Conservation (phyloP, 2,888 invertebrate species). For the Ornithoptera alexandrae region DNA sequence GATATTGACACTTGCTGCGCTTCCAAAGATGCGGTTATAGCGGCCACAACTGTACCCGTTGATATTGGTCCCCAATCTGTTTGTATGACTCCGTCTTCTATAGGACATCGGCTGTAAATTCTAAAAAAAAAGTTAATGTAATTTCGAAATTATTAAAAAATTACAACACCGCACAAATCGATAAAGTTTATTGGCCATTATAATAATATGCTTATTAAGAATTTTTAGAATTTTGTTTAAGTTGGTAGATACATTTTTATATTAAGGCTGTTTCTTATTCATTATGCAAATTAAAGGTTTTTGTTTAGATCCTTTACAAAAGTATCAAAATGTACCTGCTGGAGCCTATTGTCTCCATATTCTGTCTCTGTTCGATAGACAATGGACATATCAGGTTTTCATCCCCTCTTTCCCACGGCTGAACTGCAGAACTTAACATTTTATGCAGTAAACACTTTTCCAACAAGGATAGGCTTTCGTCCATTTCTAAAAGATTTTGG, state of each 20-base stretch:
- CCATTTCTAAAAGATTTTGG: conserved; percentile 57
- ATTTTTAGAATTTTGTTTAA: too few species aligned
- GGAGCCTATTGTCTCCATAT: conserved; percentile 48
- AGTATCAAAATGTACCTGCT: conserved; percentile 42
- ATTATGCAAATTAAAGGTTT: too few species aligned
- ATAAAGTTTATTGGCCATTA: too few species aligned
- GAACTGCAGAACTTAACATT: conserved; percentile 80
- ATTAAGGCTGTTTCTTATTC: too few species aligned
- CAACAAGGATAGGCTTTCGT: conserved; percentile 58
- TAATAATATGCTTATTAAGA: too few species aligned
- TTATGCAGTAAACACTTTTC: conserved; percentile 77
- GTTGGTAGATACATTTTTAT: too few species aligned
- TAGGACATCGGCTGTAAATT: conserved; percentile 78
- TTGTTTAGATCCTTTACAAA: neutral
- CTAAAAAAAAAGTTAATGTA: conserved; percentile 41
- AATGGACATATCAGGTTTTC: conserved; percentile 76
- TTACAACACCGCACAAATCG: too few species aligned
- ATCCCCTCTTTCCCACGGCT: conserved; percentile 80
- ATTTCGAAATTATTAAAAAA: neutral
- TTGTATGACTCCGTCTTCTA: conserved; percentile 83
- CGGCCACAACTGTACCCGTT: conserved; percentile 80
- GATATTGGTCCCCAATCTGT: conserved; percentile 82
- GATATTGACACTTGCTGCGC: conserved; percentile 75
- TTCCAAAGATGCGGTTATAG: conserved; percentile 82
- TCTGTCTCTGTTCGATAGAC: conserved; percentile 55